These are phyloP conservation scores for Ostrea edulis DNA, from an alignment of 1,140 invertebrate genomes.

Conservation along the genomic window DNA sequence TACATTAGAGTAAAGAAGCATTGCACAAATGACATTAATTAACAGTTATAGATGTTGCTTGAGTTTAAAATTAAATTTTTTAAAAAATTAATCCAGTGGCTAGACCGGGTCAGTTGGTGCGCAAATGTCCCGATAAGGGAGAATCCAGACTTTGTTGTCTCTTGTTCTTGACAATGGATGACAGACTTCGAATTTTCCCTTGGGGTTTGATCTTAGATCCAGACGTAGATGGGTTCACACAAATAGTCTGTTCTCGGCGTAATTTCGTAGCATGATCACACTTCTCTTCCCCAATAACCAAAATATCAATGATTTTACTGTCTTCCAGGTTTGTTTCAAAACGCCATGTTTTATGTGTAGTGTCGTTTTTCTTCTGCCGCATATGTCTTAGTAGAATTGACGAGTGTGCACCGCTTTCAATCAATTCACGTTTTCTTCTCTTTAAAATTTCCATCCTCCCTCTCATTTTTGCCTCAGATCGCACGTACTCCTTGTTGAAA, in stretches of 20 bases:
- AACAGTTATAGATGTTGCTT: no score
- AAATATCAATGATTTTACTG: conserved; percentile 7
- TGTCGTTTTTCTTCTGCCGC: background rate
- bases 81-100: background rate
- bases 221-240: background rate
- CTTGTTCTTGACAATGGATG: background rate
- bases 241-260: conserved; percentile 8
- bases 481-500: conserved; percentile 32
- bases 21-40: no score
- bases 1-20: no score
- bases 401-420: conserved; percentile 24
- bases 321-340: conserved; percentile 4
- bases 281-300: background rate
- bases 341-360: background rate
- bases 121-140: background rate
- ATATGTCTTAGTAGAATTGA: background rate
- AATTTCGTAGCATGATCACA: background rate
- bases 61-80: no score
- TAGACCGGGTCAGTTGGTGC: background rate
- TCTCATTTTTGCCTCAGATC: conserved; percentile 41
- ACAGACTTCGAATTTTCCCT: conserved; percentile 12
- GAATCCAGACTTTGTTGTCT: conserved; percentile 2
- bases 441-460: conserved; percentile 44
- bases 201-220: background rate
- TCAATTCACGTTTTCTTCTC: conserved; percentile 43